Evolutionary conservation across 2,888 invertebrate genomes (phyloP), one percentile per base, ranked within the genome.

Genomic region (Imbricaverruca yamaguchii): DNA sequence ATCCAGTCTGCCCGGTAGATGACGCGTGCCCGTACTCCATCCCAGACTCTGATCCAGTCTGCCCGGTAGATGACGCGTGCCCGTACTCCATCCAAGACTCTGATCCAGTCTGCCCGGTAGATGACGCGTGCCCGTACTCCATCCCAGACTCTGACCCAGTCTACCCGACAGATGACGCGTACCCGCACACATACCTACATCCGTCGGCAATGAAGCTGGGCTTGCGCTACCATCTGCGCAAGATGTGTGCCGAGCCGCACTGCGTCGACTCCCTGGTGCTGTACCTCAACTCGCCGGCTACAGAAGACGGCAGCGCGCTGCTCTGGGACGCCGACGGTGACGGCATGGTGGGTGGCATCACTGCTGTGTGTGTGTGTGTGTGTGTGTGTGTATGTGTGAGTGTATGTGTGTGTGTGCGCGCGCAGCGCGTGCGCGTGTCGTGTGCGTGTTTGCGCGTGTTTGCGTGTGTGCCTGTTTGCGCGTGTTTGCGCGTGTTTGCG

Each of bases 251-350:
- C 74, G 86, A 87, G 0, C 85, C 86, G 0, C 87, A 88, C 83
- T 90, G 89, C 83, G 88, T 88, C 0, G 89, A 89, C 85, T 87
- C 89, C 0, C 86, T 90, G 7, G 87, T 89, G n/a, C 83, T 90
- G 63, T 89, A 89, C 84, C 83, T 89, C 83, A 89, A 89, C 85
- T 88, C 87, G 82, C 89, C 89, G 0, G 85, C 89, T 0, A 86
- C 86, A 80, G 86, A 86, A 12, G 89, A 89, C 83, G 89, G 89
- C 8, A 86, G 88, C 7, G 86, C 87, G 77, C 85, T 89, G 9
- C 86, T 89, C 1, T 89, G 90, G 89, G 90, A 90, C 84, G 84
- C 86, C n/a, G 87, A 89, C 84, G 85, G 86, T 18, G 87, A 89
- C 84, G 89, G 89, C 82, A 85, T 87, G 85, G 89, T 89, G 85